Evolutionary conservation across 1,140 invertebrate species (phyloP).

Genomic region (Sinella curviseta): DNA sequence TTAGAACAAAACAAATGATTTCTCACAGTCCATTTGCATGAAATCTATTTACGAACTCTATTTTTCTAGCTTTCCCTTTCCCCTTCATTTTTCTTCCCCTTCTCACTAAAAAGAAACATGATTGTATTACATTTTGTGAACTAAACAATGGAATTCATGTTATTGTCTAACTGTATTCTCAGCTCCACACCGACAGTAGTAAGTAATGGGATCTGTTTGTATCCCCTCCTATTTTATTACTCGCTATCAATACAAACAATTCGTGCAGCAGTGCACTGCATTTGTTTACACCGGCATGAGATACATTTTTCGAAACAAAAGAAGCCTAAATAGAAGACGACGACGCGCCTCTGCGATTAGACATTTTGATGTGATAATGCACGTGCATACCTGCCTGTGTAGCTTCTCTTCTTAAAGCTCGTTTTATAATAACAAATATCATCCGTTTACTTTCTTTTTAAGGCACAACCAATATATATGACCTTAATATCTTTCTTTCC

Average conservation of each 20-base stretch:
- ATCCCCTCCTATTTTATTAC: slow-evolving; percentile 6
- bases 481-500: too few relatives aligned
- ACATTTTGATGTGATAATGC: too few relatives aligned
- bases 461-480: too few relatives aligned
- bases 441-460: too few relatives aligned
- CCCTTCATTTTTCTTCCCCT: background rate
- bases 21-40: slow-evolving; percentile 22
- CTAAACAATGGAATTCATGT: background rate
- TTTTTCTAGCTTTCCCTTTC: background rate
- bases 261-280: too few relatives aligned
- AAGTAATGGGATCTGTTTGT: background rate
- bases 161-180: background rate
- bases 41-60: background rate
- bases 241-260: slow-evolving; percentile 14
- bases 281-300: too few relatives aligned
- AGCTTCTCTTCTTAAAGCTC: too few relatives aligned
- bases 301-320: too few relatives aligned
- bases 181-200: background rate
- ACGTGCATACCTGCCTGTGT: too few relatives aligned
- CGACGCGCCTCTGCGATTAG: too few relatives aligned
- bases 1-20: slow-evolving; percentile 25
- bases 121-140: background rate
- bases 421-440: too few relatives aligned
- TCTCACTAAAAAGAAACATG: background rate
- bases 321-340: too few relatives aligned